phyloP scores from a whole-genome alignment of 2,888 invertebrate species.

The Parelbella ahira region DNA sequence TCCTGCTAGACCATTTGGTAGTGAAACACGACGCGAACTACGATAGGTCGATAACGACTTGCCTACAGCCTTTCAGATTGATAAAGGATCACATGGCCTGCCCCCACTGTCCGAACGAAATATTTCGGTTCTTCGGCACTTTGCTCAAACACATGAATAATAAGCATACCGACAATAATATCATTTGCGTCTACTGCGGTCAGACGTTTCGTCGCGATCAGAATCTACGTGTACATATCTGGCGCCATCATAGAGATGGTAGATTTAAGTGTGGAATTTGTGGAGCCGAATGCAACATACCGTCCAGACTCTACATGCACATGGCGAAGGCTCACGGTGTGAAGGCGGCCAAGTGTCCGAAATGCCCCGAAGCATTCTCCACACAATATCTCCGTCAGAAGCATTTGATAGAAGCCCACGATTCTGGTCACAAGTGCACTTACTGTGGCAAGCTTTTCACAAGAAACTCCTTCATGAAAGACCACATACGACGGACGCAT shows the following conservation, averaged over 20 bases:
- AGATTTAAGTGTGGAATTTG: slow-evolving; percentile 67
- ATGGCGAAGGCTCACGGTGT: slow-evolving; percentile 71
- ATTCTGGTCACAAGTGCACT: slow-evolving; percentile 65
- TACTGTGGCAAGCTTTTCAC: slow-evolving; percentile 68
- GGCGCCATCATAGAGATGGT: slow-evolving; percentile 68
- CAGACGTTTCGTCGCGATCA: slow-evolving; percentile 68
- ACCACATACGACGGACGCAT: slow-evolving; percentile 65
- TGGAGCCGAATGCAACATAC: slow-evolving; percentile 64
- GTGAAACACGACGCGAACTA: slow-evolving; percentile 63
- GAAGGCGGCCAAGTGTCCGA: slow-evolving; percentile 66
- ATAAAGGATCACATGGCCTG: slow-evolving; percentile 68
- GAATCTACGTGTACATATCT: slow-evolving; percentile 66
- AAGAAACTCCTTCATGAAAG: slow-evolving; percentile 62
- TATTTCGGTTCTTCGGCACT: slow-evolving; percentile 68
- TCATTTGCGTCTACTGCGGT: slow-evolving; percentile 71
- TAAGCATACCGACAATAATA: slow-evolving; percentile 67
- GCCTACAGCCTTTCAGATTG: slow-evolving; percentile 62
- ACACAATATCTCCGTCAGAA: slow-evolving; percentile 75
- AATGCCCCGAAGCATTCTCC: slow-evolving; percentile 68
- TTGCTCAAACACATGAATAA: slow-evolving; percentile 68
- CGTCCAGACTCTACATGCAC: slow-evolving; percentile 69
- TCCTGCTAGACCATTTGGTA: slow-evolving; percentile 61
- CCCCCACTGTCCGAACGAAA: slow-evolving; percentile 60
- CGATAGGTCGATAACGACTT: slow-evolving; percentile 64
- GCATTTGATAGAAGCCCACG: slow-evolving; percentile 76